A percentile compares a stretch with the other conserved stretches of the same genome.
Conservation (phyloP, 2,888 invertebrate species). For the Alentia gelatinosa region DNA sequence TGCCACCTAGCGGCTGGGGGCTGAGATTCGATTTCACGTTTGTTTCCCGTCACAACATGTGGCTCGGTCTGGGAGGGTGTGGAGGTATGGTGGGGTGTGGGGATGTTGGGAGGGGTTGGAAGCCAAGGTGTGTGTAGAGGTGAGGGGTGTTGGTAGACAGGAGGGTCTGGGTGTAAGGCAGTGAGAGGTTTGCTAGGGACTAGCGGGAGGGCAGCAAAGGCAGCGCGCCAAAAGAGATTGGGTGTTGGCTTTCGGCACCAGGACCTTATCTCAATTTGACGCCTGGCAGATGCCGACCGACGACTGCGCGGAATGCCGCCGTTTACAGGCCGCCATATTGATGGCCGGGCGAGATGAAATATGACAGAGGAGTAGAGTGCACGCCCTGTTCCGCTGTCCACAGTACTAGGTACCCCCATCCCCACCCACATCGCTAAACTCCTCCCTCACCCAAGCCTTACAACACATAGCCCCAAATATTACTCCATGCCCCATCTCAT, state of each 20-base stretch:
- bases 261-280: conserved; percentile 42
- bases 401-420: background rate
- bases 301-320: conserved; percentile 8
- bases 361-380: background rate
- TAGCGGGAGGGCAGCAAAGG: background rate
- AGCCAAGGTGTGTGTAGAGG: too few relatives aligned
- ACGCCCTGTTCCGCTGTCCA: too few relatives aligned
- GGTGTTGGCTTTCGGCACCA: conserved; percentile 27
- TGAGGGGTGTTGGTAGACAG: background rate
- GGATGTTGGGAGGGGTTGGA: background rate
- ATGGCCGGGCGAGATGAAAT: background rate
- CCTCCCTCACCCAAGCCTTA: background rate
- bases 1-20: conserved; percentile 8
- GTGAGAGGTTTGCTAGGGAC: background rate
- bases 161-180: background rate
- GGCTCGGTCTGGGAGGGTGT: background rate
- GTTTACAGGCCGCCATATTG: conserved; percentile 7
- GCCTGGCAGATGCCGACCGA: conserved; percentile 27
- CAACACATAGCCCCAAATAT: background rate
- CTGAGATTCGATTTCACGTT: conserved; percentile 8
- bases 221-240: conserved; percentile 22
- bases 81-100: background rate
- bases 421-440: background rate
- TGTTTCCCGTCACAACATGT: conserved; percentile 30
- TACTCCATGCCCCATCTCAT: background rate